Evolutionary conservation across 2,888 invertebrate genomes (phyloP), one percentile per base, ranked within the genome.

Genomic region (Aphodius sticticus): DNA sequence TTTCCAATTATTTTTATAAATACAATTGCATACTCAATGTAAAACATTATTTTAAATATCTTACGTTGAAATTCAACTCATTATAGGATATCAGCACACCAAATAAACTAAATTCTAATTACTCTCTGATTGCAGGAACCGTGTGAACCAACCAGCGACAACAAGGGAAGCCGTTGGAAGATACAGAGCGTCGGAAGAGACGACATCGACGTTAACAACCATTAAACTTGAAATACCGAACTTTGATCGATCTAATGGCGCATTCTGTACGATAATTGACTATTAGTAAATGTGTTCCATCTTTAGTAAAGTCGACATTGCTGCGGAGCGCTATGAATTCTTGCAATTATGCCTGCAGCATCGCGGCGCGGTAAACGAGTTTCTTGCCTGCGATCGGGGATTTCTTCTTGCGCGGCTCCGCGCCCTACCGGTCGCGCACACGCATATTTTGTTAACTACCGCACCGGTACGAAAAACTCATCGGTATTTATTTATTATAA

Each of bases 231-330:
- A 37, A 74, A 74, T 74, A 37, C 74, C 74, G 69, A 77, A 35
- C 69, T 77, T 77, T 77, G 77, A 77, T 77, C 69, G 69, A 77
- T 78, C 80, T 80, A 80, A 80, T 78, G 80, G 77, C 77, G 77
- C 78, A 80, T 78, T 78, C 78, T 77, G 80, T 78, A 77, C 77
- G 69, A 78, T 79, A 81, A 81, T 79, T 81, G 79, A 81, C 81
- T 79, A 79, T 81, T 81, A 81, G 81, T 78, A 81, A 81, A 79
- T 79, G 77, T 81, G 81, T 79, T 78, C 79, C 81, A 74, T 81
- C 81, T 81, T 81, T 81, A 79, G 81, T 81, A 72, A 72, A 75
- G 76, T 81, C 81, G 76, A 79, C 81, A 79, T 81, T 79, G 78
- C 78, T 70, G 70, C 69, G 79, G 77, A 77, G 74, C 81, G 77